Percentiles rank a stretch among this genome's conserved stretches.
phyloP scores from a whole-genome alignment of 2,797 vertebrate genomes.

The Sardinella longiceps region DNA sequence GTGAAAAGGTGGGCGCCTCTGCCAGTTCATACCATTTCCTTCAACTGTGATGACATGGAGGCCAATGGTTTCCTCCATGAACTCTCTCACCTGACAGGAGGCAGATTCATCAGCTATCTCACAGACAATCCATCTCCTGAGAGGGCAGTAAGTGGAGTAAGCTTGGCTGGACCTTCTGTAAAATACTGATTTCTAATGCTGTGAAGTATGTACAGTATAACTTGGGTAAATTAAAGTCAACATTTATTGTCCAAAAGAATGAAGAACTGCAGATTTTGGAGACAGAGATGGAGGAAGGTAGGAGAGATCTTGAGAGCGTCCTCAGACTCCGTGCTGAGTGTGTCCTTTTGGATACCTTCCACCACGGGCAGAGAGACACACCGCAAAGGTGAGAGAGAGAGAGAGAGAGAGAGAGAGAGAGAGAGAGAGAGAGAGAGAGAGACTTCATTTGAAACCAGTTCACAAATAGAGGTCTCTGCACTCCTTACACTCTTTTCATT shows the following conservation, averaged over 20 bases:
- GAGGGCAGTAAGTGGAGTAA: neutral
- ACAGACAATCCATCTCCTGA: constrained; percentile 57
- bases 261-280: constrained; percentile 75
- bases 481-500: neutral
- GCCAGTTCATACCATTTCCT: constrained; percentile 78
- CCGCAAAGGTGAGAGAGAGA: constrained; percentile 59
- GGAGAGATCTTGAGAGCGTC: constrained; percentile 68
- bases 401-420: neutral
- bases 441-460: neutral
- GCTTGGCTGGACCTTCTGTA: neutral
- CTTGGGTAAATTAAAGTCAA: neutral
- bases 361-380: constrained; percentile 56
- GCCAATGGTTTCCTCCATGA: constrained; percentile 75
- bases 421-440: neutral
- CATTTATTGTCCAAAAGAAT: constrained; percentile 57
- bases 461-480: too few species aligned
- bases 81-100: constrained; percentile 72
- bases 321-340: constrained; percentile 66
- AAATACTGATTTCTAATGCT: neutral
- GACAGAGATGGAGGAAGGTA: constrained; percentile 74
- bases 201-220: neutral
- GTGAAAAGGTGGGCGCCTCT: constrained; percentile 59
- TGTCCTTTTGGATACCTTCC: constrained; percentile 71
- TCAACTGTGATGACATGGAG: constrained; percentile 77
- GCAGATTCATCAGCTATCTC: constrained; percentile 70